Evolutionary conservation across 1,140 invertebrate species (phyloP), one percentile per base, ranked within the genome.

Genomic region (Drosophila santomea): DNA sequence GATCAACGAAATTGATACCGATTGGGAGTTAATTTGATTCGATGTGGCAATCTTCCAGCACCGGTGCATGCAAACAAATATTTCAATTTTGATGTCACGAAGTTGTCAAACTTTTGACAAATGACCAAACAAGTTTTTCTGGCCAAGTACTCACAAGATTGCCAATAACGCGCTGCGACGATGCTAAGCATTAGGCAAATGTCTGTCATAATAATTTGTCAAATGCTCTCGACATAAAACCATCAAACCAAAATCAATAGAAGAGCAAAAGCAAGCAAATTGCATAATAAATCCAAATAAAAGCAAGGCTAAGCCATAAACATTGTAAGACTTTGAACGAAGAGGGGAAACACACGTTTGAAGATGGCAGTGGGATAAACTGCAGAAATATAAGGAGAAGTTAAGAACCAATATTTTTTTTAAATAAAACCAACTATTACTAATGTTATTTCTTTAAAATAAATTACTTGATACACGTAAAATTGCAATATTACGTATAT

Each of bases 221-320:
- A 82, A 86, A 60, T 64, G 61, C 68, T 45, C 68, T 64, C 80
- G 79, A 82, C 82, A 86, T 86, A 88, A 88, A 86, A 88, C 79
- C 83, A 79, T 86, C 83, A 88, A 68, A 79, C 54, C 54, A 58
- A 62, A 79, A 73, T 86, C 82, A 82, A 86, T 79, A 78, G 41
- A 67, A 55, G 73, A 76, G 57, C 64, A 71, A 62, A 58, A 74
- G 17, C 45, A 76, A 63, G 35, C 60, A 25, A 36, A 64, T 85
- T 81, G 69, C 82, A 84, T 83, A 83, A 83, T 79, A 83, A 84
- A 83, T 71, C 71, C 71, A 74, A 78, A 71, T 79, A 79, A 84
- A 77, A 59, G 52, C 71, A 56, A 72, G 57, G 61, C 66, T 68
- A 64, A 43, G 36, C 62, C 67, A 88, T 79, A 88, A 88, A 82